Percentiles rank a stretch among this genome's conserved stretches.
Evolutionary conservation across 2,797 vertebrate genomes (phyloP).

Genomic region (Sphenodon punctatus): DNA sequence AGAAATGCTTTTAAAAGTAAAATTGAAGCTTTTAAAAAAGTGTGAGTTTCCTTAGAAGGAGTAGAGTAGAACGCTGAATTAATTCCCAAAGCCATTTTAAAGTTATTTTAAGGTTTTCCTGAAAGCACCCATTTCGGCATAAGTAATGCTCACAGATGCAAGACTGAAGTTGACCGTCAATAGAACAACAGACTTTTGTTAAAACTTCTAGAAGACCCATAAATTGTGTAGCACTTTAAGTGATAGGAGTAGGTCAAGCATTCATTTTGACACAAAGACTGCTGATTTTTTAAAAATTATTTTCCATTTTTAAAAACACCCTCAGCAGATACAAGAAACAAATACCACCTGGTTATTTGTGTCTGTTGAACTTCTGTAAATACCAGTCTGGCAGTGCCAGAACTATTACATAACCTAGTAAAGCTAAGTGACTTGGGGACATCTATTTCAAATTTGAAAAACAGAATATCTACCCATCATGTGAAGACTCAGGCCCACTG

Average conservation of each 20-base stretch:
- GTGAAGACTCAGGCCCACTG: slow-evolving; percentile 10
- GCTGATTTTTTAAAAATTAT: no score
- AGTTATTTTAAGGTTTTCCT: neutral
- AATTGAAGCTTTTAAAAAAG: neutral
- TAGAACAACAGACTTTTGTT: neutral
- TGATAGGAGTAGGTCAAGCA: neutral
- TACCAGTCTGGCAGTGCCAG: neutral
- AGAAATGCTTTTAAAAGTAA: neutral
- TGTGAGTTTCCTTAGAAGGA: neutral
- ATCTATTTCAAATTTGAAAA: slow-evolving; percentile 3
- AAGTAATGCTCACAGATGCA: neutral
- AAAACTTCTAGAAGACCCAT: neutral
- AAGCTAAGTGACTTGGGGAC: neutral
- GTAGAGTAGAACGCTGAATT: neutral
- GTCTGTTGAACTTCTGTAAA: neutral
- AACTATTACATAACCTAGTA: neutral
- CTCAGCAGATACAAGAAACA: no score
- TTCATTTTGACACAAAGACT: no score
- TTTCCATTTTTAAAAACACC: no score
- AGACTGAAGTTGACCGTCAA: neutral
- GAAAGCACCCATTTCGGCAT: neutral
- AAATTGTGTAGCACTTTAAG: neutral
- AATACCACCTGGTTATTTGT: no score
- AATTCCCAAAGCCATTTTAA: neutral
- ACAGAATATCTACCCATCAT: neutral